Percentiles rank a stretch among this genome's conserved stretches.
Conservation (phyloP, 2,888 invertebrate genomes). For the Myopa testacea region DNA sequence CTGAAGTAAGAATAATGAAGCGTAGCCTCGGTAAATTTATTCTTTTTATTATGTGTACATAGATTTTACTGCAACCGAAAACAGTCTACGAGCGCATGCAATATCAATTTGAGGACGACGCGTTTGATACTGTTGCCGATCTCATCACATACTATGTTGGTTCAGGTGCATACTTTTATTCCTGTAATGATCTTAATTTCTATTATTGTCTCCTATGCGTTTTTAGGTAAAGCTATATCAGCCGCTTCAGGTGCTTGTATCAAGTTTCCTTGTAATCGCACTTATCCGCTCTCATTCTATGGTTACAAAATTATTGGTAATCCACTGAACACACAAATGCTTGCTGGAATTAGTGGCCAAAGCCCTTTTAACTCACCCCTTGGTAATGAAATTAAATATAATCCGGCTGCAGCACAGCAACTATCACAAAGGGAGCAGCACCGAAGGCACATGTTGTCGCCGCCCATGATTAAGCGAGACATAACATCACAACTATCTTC, state of each 20-base stretch:
- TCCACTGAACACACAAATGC: conserved; percentile 67
- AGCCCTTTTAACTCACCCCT: conserved; percentile 67
- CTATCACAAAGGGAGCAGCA: conserved; percentile 46
- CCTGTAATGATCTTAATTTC: not conserved
- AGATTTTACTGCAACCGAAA: conserved; percentile 87
- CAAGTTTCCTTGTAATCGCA: conserved; percentile 84
- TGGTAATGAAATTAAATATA: conserved; percentile 67
- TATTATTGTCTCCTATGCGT: conserved; percentile 53
- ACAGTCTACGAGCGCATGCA: conserved; percentile 93
- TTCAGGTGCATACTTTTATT: conserved; percentile 74
- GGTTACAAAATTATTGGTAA: conserved; percentile 73
- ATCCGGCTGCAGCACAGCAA: conserved; percentile 58
- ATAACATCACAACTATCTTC: conserved; percentile 69
- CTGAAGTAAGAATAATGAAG: too few relatives aligned
- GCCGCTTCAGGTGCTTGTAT: conserved; percentile 89
- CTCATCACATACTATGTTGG: conserved; percentile 94
- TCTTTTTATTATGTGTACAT: conserved; percentile 34
- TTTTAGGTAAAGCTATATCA: conserved; percentile 89
- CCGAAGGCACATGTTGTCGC: conserved; percentile 71
- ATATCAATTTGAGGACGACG: conserved; percentile 94
- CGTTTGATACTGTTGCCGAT: conserved; percentile 92
- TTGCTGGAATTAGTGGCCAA: conserved; percentile 66
- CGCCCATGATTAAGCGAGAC: conserved; percentile 71
- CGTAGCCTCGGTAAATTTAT: too few relatives aligned
- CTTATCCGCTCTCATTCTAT: conserved; percentile 82